These are phyloP conservation scores for Strix aluco DNA, from an alignment of 2,113 vertebrate genomes.

Conservation along the genomic window DNA sequence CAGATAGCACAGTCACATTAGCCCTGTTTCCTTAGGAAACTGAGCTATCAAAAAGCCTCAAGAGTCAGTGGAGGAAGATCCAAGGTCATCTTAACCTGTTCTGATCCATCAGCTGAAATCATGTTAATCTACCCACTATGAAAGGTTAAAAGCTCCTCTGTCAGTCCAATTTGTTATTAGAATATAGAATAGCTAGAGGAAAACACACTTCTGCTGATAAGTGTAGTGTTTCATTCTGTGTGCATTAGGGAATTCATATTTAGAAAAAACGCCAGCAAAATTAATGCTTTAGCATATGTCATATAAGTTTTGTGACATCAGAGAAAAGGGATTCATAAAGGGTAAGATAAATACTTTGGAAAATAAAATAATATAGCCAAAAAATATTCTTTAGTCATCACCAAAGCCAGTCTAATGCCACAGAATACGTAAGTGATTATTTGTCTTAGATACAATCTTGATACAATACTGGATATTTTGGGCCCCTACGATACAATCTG, in stretches of 20 bases:
- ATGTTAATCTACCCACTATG: constrained; percentile 39
- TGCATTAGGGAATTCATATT: constrained; percentile 1
- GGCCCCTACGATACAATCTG: neutral
- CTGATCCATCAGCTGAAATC: constrained; percentile 60
- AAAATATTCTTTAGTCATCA: neutral
- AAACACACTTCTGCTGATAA: constrained; percentile 40
- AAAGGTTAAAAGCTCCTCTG: constrained; percentile 72
- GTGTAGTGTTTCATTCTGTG: neutral
- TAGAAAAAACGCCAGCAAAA: constrained; percentile 9
- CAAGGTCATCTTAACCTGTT: constrained; percentile 61
- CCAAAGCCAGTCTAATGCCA: neutral
- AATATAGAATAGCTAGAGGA: constrained; percentile 48
- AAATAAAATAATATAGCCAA: neutral
- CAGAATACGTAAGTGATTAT: neutral
- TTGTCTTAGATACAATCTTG: neutral
- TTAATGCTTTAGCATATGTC: neutral
- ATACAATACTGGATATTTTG: neutral
- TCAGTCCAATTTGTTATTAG: constrained; percentile 59
- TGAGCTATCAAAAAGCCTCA: neutral
- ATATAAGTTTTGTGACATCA: neutral
- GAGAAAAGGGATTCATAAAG: neutral
- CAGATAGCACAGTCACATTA: neutral
- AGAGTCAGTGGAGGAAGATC: neutral
- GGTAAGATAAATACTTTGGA: neutral
- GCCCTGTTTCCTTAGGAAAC: neutral